Evolutionary conservation across 2,113 vertebrate genomes (phyloP).

Genomic region (Eonycteris spelaea): DNA sequence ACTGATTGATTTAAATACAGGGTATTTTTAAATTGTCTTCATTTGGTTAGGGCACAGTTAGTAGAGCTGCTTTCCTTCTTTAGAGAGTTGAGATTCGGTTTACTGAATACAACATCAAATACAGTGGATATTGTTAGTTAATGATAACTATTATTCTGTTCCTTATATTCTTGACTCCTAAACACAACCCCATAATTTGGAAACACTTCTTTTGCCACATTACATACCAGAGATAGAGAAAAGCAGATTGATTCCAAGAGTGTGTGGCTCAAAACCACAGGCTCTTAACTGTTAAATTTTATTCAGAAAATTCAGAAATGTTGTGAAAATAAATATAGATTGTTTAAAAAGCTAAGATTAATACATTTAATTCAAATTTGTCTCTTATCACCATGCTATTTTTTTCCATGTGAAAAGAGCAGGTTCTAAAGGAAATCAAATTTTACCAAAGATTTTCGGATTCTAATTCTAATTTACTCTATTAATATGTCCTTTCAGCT

Average conservation of each 20-base stretch:
- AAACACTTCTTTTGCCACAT: background rate
- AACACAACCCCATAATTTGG: background rate
- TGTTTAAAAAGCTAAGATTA: background rate
- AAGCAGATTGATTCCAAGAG: background rate
- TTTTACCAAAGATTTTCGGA: background rate
- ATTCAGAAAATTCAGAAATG: background rate
- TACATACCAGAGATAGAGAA: background rate
- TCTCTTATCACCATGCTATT: background rate
- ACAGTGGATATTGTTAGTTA: background rate
- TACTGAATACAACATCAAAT: background rate
- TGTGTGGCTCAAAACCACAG: background rate
- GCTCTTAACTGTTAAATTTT: background rate
- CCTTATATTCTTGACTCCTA: background rate
- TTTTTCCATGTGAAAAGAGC: background rate
- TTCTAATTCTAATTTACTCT: constrained; percentile 7
- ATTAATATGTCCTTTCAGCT: constrained; percentile 40
- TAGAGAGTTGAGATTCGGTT: background rate
- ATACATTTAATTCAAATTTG: background rate
- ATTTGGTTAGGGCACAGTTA: background rate
- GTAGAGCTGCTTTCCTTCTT: background rate
- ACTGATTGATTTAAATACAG: background rate
- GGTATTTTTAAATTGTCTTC: background rate
- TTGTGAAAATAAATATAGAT: background rate
- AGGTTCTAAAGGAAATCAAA: constrained; percentile 2
- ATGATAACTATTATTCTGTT: background rate